These are phyloP conservation scores for Parnassius apollo DNA, from an alignment of 2,888 invertebrate species.

Conservation along the genomic window DNA sequence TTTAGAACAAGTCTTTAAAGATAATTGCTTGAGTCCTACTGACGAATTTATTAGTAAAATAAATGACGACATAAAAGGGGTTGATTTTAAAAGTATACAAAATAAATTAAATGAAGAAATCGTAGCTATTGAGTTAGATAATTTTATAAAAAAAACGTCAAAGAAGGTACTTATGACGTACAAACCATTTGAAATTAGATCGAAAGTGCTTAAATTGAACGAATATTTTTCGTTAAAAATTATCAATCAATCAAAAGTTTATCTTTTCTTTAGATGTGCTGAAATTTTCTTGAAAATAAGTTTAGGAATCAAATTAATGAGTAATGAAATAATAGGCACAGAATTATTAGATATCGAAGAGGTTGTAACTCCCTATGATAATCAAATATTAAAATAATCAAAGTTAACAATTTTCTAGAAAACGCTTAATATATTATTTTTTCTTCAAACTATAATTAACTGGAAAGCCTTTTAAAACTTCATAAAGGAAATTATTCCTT, in stretches of 20 bases:
- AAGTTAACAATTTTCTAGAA: background rate
- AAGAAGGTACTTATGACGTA: slow-evolving; percentile 42
- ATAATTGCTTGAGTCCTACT: slow-evolving; percentile 3
- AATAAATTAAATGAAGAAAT: background rate
- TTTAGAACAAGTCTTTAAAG: slow-evolving; percentile 38
- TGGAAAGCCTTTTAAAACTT: too few relatives aligned
- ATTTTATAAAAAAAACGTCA: slow-evolving; percentile 43
- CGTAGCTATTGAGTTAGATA: slow-evolving; percentile 45
- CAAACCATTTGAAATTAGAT: slow-evolving; percentile 50
- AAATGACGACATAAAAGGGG: background rate
- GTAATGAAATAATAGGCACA: slow-evolving; percentile 59
- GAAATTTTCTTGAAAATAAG: slow-evolving; percentile 44
- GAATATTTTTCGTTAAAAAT: slow-evolving; percentile 52
- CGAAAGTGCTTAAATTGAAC: slow-evolving; percentile 53
- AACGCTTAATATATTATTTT: too few relatives aligned
- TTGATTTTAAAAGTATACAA: background rate
- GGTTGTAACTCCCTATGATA: slow-evolving; percentile 29
- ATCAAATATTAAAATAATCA: background rate
- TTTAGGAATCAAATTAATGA: slow-evolving; percentile 60
- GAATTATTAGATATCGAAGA: slow-evolving; percentile 38
- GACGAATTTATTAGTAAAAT: background rate
- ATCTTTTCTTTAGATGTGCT: slow-evolving; percentile 45
- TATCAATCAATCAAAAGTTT: slow-evolving; percentile 50
- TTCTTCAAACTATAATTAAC: too few relatives aligned
- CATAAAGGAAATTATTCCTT: too few relatives aligned